phyloP scores from a whole-genome alignment of 2,797 vertebrate genomes.

The Cuculus canorus region DNA sequence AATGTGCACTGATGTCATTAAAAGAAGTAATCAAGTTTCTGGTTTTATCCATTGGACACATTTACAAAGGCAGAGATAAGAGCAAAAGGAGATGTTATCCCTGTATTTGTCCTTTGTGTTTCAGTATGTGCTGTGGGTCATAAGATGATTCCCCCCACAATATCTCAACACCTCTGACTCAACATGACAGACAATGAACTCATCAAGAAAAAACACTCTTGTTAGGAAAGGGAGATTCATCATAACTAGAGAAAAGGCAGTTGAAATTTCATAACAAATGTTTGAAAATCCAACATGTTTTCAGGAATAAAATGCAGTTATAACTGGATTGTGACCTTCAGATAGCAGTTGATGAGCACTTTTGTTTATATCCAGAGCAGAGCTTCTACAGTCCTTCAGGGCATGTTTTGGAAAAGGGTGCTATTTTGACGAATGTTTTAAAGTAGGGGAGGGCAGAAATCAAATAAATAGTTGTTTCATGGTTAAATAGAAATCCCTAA shows the following conservation, averaged over 20 bases:
- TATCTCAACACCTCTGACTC: not conserved
- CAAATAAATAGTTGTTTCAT: not conserved
- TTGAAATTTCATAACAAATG: not conserved
- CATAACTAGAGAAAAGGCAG: not conserved
- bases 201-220: not conserved
- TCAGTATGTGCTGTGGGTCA: not conserved
- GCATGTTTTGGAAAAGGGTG: not conserved
- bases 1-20: not conserved
- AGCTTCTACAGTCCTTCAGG: not conserved
- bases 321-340: not conserved
- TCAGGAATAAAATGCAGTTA: not conserved
- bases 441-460: not conserved
- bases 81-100: not conserved
- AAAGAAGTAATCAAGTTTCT: not conserved
- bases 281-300: not conserved
- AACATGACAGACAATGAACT: not conserved
- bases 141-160: not conserved
- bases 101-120: not conserved
- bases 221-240: not conserved
- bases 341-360: not conserved
- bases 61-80: not conserved
- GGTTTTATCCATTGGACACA: not conserved
- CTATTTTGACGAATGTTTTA: not conserved
- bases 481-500: not conserved
- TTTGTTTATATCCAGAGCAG: not conserved